Conservation (phyloP, 2,888 invertebrate species). For the Cryptus armator region DNA sequence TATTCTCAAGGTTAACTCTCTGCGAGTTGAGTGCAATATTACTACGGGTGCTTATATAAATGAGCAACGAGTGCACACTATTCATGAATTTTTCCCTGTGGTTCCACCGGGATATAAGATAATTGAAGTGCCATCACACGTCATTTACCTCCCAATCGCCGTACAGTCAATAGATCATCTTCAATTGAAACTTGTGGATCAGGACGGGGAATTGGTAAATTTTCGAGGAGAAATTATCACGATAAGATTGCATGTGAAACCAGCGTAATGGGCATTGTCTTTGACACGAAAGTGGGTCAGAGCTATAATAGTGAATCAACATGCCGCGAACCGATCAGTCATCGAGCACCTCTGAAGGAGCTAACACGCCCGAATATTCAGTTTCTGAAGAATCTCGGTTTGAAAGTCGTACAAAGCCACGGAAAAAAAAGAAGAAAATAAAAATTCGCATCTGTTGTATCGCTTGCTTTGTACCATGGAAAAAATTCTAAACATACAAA, state of each 20-base stretch:
- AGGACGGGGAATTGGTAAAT: constrained; percentile 75
- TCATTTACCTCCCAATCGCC: constrained; percentile 72
- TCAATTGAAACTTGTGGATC: constrained; percentile 70
- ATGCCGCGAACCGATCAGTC: constrained; percentile 45
- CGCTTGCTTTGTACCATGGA: constrained; percentile 5
- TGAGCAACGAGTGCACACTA: constrained; percentile 76
- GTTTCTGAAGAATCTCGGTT: constrained; percentile 40
- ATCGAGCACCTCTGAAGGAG: constrained; percentile 24
- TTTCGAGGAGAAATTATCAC: constrained; percentile 70
- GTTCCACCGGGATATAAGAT: constrained; percentile 59
- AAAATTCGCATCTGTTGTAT: constrained; percentile 8
- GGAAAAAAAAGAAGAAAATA: constrained; percentile 20
- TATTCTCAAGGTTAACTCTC: constrained; percentile 70
- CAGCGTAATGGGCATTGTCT: constrained; percentile 36
- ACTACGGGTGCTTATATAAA: constrained; percentile 77
- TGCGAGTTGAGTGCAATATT: constrained; percentile 77
- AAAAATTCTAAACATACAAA: constrained; percentile 7
- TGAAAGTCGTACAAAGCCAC: background rate
- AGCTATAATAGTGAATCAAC: constrained; percentile 26
- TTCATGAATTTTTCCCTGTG: constrained; percentile 79
- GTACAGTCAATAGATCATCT: constrained; percentile 66
- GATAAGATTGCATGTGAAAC: constrained; percentile 72
- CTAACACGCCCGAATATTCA: constrained; percentile 29
- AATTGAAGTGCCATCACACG: constrained; percentile 48
- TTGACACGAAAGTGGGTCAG: background rate